Percentiles rank a stretch among this genome's conserved stretches.
Conservation (phyloP, 2,113 vertebrate species). For the Uria aalge region DNA sequence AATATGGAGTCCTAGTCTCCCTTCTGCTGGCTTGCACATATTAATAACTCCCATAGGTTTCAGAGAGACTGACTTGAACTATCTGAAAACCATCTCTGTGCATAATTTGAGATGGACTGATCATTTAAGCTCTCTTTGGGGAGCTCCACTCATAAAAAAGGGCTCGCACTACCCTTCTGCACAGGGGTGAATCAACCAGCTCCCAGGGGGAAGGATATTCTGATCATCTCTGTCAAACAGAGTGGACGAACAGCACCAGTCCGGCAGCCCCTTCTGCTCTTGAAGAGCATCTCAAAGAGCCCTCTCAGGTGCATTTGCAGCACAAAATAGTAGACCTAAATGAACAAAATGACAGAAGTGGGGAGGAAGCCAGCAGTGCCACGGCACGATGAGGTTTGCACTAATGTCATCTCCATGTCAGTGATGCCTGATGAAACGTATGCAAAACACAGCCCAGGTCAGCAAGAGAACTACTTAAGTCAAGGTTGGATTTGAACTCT, state of each 20-base stretch:
- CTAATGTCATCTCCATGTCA: neutral
- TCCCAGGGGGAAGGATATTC: neutral
- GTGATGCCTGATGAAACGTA: neutral
- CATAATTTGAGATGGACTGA: neutral
- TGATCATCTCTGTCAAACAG: accelerated
- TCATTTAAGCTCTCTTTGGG: neutral
- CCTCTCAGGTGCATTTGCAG: neutral
- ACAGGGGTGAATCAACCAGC: neutral
- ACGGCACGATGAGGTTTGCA: neutral
- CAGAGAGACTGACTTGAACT: neutral
- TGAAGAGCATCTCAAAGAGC: neutral
- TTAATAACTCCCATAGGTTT: neutral
- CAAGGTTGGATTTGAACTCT: neutral
- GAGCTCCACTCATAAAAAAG: neutral
- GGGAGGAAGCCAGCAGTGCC: neutral
- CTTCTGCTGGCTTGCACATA: conserved; percentile 2
- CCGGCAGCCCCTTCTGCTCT: neutral
- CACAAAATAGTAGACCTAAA: neutral
- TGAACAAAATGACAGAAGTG: neutral
- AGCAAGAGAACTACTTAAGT: neutral
- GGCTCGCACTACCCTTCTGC: neutral
- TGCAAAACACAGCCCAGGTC: neutral
- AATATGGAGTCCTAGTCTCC: neutral
- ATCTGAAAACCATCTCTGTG: conserved; percentile 6
- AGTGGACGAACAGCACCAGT: neutral